phyloP scores from a whole-genome alignment of 2,797 vertebrate genomes.

The Acanthis flammea region DNA sequence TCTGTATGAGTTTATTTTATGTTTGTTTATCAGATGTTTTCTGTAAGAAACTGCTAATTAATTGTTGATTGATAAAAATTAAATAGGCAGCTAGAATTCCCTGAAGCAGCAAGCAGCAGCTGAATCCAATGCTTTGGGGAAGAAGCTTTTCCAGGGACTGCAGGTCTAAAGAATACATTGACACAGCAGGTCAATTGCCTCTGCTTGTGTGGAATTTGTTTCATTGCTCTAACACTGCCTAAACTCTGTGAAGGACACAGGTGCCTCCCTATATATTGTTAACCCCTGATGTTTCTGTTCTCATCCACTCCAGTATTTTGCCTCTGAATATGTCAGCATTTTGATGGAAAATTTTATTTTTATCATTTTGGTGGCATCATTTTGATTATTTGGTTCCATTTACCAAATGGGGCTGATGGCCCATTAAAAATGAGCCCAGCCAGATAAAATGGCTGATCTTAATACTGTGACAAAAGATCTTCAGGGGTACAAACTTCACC shows the following conservation, averaged over 20 bases:
- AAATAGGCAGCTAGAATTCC: constrained; percentile 5
- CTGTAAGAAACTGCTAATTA: constrained; percentile 54
- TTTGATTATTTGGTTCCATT: not conserved
- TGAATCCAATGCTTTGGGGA: not conserved
- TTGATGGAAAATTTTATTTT: not conserved
- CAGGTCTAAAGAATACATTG: not conserved
- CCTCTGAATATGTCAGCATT: not conserved
- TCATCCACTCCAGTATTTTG: not conserved
- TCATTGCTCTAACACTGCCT: not conserved
- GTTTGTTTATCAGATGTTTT: constrained; percentile 27
- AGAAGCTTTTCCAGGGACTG: not conserved
- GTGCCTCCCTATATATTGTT: not conserved
- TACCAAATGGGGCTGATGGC: not conserved
- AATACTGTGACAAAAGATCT: not conserved
- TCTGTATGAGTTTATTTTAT: constrained; percentile 5
- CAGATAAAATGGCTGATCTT: not conserved
- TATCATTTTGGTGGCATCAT: not conserved
- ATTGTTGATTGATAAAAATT: constrained; percentile 24
- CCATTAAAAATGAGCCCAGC: not conserved
- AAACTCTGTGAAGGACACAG: not conserved
- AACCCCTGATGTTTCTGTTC: not conserved
- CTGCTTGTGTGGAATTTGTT: not conserved
- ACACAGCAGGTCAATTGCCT: not conserved
- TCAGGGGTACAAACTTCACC: not conserved
- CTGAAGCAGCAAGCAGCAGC: not conserved